Evolutionary conservation across 2,797 vertebrate genomes (phyloP).

Genomic region (Cossypha dichroa): DNA sequence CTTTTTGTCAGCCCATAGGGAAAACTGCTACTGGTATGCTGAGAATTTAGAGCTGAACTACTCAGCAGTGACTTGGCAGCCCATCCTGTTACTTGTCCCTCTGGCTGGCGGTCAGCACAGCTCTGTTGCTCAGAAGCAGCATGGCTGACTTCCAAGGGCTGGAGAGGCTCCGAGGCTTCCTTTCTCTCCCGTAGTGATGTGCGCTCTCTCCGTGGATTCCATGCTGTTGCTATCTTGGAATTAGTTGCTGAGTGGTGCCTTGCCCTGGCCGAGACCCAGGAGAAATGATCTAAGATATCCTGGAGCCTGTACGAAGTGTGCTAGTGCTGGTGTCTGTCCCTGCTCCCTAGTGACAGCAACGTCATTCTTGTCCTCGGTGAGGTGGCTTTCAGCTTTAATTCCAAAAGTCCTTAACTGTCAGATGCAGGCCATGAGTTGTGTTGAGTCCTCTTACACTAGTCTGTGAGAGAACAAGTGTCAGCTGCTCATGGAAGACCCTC

Average conservation of each 20-base stretch:
- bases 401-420: background rate
- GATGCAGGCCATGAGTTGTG: background rate
- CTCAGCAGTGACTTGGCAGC: constrained; percentile 52
- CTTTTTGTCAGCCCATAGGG: constrained; percentile 22
- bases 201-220: background rate
- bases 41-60: constrained; percentile 44
- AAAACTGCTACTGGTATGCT: constrained; percentile 60
- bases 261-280: constrained; percentile 16
- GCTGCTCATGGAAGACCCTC: background rate
- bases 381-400: background rate
- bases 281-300: constrained; percentile 42
- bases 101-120: constrained; percentile 33
- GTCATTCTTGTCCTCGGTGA: background rate
- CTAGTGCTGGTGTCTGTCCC: constrained; percentile 4
- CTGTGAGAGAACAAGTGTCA: background rate
- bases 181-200: background rate
- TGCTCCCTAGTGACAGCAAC: background rate
- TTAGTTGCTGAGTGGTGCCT: constrained; percentile 48
- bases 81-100: background rate
- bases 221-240: constrained; percentile 47
- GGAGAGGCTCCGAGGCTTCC: constrained; percentile 47
- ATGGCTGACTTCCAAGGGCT: constrained; percentile 50
- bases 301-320: constrained; percentile 35
- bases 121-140: constrained; percentile 31
- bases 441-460: background rate